Percentiles rank a stretch among this genome's conserved stretches.
Evolutionary conservation across 1,140 invertebrate genomes (phyloP).

Genomic region (Anthonomus grandis): DNA sequence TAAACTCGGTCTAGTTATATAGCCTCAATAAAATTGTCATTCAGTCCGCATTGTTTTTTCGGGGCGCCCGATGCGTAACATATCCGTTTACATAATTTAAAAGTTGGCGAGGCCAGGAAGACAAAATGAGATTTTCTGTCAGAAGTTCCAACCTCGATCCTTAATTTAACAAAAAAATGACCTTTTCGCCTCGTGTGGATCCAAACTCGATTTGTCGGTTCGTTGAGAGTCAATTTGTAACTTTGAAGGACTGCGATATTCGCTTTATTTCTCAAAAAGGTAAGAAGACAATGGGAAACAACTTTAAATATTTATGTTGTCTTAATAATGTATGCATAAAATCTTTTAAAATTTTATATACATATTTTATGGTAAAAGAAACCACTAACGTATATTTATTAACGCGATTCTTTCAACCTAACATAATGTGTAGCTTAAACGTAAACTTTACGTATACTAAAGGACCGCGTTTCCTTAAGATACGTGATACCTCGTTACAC

Average conservation of each 20-base stretch:
- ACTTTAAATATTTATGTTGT: too few species aligned
- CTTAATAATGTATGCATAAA: too few species aligned
- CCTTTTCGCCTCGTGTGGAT: not conserved
- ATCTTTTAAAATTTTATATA: too few species aligned
- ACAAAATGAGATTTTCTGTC: not conserved
- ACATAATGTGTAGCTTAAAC: too few species aligned
- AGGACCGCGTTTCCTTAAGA: not conserved
- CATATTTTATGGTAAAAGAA: too few species aligned
- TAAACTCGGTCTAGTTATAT: not conserved
- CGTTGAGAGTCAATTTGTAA: not conserved
- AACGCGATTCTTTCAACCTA: too few species aligned
- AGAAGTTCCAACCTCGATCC: not conserved
- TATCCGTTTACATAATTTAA: constrained; percentile 12
- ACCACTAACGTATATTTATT: too few species aligned
- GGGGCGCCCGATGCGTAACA: not conserved
- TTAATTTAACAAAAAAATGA: not conserved
- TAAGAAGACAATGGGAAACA: too few species aligned
- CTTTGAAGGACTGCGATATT: too few species aligned
- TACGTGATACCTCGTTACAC: not conserved
- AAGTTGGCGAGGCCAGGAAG: not conserved
- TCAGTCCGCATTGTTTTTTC: constrained; percentile 6
- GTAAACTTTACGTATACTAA: constrained; percentile 1
- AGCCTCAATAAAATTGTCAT: constrained; percentile 1
- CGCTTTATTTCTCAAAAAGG: too few species aligned
- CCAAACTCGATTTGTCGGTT: constrained; percentile 1